Base-by-base conservation (phyloP, 2,797 vertebrate genomes). In the Thunnus albacares region DNA sequence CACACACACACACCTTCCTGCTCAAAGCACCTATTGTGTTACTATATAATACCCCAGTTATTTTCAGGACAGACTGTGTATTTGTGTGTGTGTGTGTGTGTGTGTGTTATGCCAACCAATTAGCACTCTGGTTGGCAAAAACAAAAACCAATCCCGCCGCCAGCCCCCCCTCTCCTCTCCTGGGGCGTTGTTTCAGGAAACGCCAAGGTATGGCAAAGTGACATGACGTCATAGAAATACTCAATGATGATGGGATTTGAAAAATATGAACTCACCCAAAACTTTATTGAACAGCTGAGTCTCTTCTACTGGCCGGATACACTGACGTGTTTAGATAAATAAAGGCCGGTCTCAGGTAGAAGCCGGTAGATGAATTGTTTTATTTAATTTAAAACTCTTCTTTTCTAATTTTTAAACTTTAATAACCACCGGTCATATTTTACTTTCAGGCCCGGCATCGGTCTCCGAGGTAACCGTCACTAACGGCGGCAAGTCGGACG, bases 401-500 rank as follows among this genome's bases (percentile, higher is more conserved):
- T 30, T 30, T 30, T 5, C 28, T 30, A 3, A 30, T 33, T 38
- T 38, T 38, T 38, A 38, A 38, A 38, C 38, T 38, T 38, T 11
- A 38, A 43, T 43, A 43, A 43, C 41, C 13, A 14, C 41, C 41
- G 4, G 3, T 64, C 5, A 1, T 67, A 11, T 67, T 18, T 68
- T 35, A 0, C 55, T 57, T 56, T 69, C 79, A 99, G 98, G 95
- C 26, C 98, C 98, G 8, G 96, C 97, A 2, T 95, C 95, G 0
- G 97, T 97, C 60, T 94, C 95, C 26, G 94, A 95, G 68, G 94
- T 98, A 11, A 96, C 90, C 0, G 93, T 97, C 5, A 94, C 94
- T 82, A 98, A 98, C 74, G 95, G 96, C 0, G 97, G 97, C 9
- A 93, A 93, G 3, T 94, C 92, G 4, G 97, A 98, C 80, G 96